These are phyloP conservation scores for Chaenogobius annularis DNA, from an alignment of 2,113 vertebrate genomes.

Conservation along the genomic window DNA sequence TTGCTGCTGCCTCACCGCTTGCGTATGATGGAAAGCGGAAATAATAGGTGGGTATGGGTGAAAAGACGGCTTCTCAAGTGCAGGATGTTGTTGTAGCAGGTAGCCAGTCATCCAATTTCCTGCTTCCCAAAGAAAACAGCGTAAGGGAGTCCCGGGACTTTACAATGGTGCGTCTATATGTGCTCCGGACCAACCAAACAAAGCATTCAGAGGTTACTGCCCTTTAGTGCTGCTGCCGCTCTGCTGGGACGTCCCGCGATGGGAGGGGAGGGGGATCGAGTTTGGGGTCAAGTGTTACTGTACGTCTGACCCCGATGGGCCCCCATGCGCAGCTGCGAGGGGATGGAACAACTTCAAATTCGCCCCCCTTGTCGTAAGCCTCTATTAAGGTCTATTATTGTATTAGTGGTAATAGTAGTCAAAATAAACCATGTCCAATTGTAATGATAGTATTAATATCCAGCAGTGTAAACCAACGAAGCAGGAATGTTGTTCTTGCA, in stretches of 20 bases:
- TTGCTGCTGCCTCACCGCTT: slow-evolving; percentile 73
- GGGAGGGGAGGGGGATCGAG: slow-evolving; percentile 41
- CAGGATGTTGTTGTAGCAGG: slow-evolving; percentile 87
- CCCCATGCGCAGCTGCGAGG: slow-evolving; percentile 61
- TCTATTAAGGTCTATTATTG: slow-evolving; percentile 79
- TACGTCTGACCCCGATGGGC: slow-evolving; percentile 69
- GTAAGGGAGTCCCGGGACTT: slow-evolving; percentile 64
- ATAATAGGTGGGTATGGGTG: slow-evolving; percentile 83
- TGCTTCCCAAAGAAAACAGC: slow-evolving; percentile 85
- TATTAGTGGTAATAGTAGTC: slow-evolving; percentile 79
- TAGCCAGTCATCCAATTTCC: slow-evolving; percentile 87
- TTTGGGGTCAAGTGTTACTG: slow-evolving; percentile 74
- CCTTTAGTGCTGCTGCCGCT: slow-evolving; percentile 64
- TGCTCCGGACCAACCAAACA: slow-evolving; percentile 72
- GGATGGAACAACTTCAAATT: slow-evolving; percentile 52
- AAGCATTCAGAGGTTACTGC: slow-evolving; percentile 79
- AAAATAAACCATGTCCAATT: slow-evolving; percentile 78
- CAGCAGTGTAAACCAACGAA: slow-evolving; percentile 74
- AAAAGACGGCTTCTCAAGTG: slow-evolving; percentile 83
- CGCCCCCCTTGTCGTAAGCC: slow-evolving; percentile 59
- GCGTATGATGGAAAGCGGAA: slow-evolving; percentile 78
- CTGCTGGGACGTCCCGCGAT: slow-evolving; percentile 58
- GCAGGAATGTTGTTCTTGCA: slow-evolving; percentile 73
- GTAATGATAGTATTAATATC: slow-evolving; percentile 80
- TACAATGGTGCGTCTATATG: slow-evolving; percentile 81